Evolutionary conservation across 2,888 invertebrate genomes (phyloP), one percentile per base, ranked within the genome.

Genomic region (Asteroscopus sphinx): DNA sequence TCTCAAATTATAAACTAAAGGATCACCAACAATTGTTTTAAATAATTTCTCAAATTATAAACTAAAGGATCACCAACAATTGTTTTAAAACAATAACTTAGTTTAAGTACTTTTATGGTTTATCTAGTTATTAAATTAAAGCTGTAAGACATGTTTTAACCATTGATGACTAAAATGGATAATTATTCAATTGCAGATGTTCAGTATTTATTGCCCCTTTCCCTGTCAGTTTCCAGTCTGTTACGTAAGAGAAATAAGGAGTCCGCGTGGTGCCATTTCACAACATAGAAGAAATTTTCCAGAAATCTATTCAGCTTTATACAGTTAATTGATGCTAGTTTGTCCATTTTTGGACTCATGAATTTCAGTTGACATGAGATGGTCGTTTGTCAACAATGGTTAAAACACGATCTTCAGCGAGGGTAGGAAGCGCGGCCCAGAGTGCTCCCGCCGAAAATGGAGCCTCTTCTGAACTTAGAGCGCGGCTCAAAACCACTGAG

Each of bases 71-170:
- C 87, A 85, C 85, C 91, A 87, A 83, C 85, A 82, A 83, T 73
- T 83, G 72, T 85, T 85, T 71, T 71, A 80, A 86, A 83, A 82
- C 80, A 81, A 79, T 79, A 80, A 74, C 79, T 82, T 77, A 80
- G 79, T 69, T 77, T 77, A 82, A 71, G 88, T 88, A 84, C 52
- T 69, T 79, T 78, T 80, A 83, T 87, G 86, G 87, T 91, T 91
- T 90, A 85, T 81, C 80, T 86, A 87, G 85, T 79, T 65, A 65
- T 79, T 82, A 79, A 81, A 82, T 67, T 76, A 88, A 86, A 87
- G 93, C 92, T 93, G 93, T 85, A 92, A 92, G 93, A 93, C 91
- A 91, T 94, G 94, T 94, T 94, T 94, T 94, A 94, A 94, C 94
- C 94, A 94, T 94, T 94, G 93, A 90, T 83, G 92, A 93, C 91